Base-by-base conservation (phyloP, 2,888 invertebrate species). In the Anodontia alba region DNA sequence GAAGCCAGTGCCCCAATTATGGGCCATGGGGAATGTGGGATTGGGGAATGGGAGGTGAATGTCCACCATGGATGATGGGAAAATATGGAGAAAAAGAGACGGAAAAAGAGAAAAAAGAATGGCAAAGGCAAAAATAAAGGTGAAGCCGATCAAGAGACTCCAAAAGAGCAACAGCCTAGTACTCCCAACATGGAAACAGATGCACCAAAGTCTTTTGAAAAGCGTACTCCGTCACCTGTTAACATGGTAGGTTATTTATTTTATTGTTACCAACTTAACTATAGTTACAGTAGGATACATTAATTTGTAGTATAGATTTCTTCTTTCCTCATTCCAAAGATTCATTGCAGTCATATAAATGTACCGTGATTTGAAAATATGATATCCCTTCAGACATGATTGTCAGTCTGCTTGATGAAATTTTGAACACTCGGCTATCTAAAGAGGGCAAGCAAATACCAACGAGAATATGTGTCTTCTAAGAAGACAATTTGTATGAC, bases 1-100 rank as follows among this genome's bases (percentile, higher is more conserved):
- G 76, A 26, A 46, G 68, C 15, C 72, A 67, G 26, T 76, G 76
- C 20, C 69, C 69, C n/a, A 77, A 73, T 12, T 71, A 20, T 23
- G 78, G 78, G 23, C 84, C 84, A 2, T 84, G 77, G 75, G 80
- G 71, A 36, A 83, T 79, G 78, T 80, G 80, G 78, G 77, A 62
- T 51, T 75, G 81, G 66, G 69, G 69, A 23, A 29, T 69, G 43
- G 69, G 43, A 1, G 29, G 29, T 2, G 17, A 62, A 8, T 31
- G 62, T 10, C 26, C 54, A 12, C 46, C 46, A 20, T n/a, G 54
- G 23, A 54, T 29, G 31, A 38, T 38, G 38, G 71, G 46, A 51
- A 76, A 67, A 54, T 29, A 43, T 49, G 46, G 38, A 51, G 38
- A 38, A n/a, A n/a, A n/a, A n/a, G n/a, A n/a, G n/a, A n/a, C n/a